phyloP scores from a whole-genome alignment of 2,113 vertebrate genomes.

The Ceuthmochares aereus region DNA sequence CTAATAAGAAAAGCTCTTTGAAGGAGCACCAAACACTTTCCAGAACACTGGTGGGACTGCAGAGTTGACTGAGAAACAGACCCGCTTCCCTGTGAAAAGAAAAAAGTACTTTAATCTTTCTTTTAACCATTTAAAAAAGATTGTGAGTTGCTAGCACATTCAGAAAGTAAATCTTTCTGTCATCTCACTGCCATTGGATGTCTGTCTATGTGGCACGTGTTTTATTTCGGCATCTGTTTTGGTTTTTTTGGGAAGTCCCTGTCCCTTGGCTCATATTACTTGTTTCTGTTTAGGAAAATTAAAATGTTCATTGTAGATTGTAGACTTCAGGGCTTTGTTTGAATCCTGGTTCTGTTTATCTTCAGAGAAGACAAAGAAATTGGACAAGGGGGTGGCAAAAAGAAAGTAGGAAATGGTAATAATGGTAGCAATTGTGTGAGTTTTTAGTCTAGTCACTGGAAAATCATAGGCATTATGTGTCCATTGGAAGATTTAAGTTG shows the following conservation, averaged over 20 bases:
- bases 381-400: background rate
- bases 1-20: background rate
- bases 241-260: background rate
- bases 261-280: background rate
- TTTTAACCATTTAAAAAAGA: background rate
- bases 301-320: background rate
- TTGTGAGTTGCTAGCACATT: background rate
- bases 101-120: background rate
- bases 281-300: background rate
- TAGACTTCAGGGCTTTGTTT: background rate
- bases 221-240: background rate
- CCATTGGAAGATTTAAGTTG: background rate
- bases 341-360: background rate
- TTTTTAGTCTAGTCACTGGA: background rate
- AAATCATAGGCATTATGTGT: background rate
- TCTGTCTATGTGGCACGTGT: background rate
- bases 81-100: too few relatives aligned
- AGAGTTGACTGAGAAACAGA: background rate
- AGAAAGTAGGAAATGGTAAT: background rate
- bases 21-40: background rate
- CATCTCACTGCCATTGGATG: background rate
- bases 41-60: background rate
- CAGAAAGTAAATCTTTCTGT: background rate
- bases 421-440: background rate
- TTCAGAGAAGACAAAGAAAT: background rate